Evolutionary conservation across 2,797 vertebrate genomes (phyloP).

Genomic region (Alectoris magna): DNA sequence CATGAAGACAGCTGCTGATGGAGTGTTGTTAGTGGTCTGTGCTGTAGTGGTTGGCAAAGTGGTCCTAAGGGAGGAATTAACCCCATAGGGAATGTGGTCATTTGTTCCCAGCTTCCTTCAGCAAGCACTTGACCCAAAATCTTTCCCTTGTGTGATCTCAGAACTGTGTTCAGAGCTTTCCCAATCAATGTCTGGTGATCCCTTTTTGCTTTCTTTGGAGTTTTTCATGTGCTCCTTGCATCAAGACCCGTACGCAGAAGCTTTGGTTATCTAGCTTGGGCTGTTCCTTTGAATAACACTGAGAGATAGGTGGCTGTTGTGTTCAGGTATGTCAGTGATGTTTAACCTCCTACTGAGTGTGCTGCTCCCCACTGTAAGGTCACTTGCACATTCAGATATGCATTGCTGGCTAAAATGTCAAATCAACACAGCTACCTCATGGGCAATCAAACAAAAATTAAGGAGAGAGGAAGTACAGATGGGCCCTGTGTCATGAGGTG

Average conservation of each 20-base stretch:
- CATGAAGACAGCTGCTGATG: background rate
- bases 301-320: background rate
- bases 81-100: background rate
- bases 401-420: background rate
- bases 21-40: background rate
- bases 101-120: background rate
- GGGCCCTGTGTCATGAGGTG: background rate
- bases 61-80: background rate
- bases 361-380: background rate
- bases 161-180: background rate
- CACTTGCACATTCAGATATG: background rate
- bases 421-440: background rate
- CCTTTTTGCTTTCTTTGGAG: background rate
- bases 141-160: background rate
- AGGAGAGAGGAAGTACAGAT: background rate
- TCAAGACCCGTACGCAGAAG: background rate
- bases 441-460: background rate
- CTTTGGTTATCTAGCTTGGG: background rate
- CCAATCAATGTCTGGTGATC: background rate
- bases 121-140: background rate
- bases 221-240: background rate
- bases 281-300: accelerated
- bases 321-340: background rate
- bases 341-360: background rate
- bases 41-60: background rate